Evolutionary conservation across 2,888 invertebrate genomes (phyloP).

Genomic region (Andricus quercusramuli): DNA sequence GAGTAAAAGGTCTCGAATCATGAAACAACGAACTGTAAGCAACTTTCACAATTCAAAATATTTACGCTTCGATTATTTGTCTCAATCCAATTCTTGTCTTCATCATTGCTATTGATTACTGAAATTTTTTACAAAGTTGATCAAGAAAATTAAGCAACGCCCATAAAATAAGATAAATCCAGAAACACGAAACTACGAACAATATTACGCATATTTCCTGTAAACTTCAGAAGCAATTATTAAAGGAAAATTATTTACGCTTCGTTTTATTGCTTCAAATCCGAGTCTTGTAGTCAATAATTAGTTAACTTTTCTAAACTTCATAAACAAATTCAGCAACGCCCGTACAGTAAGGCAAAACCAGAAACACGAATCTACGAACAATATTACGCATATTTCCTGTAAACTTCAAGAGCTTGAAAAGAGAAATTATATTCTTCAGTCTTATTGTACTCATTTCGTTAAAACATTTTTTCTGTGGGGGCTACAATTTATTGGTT

Average conservation of each 20-base stretch:
- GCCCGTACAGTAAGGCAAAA: slow-evolving; percentile 26
- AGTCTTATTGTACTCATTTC: slow-evolving; percentile 8
- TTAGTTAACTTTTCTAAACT: neutral
- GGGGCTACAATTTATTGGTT: neutral
- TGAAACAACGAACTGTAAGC: slow-evolving; percentile 6
- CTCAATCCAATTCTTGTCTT: neutral
- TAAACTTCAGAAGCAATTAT: neutral
- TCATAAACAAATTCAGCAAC: slow-evolving; percentile 22
- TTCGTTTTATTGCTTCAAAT: slow-evolving; percentile 3
- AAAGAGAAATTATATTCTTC: neutral
- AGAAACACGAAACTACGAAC: slow-evolving; percentile 34
- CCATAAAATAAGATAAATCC: slow-evolving; percentile 29
- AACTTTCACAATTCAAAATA: neutral
- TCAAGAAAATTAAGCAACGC: slow-evolving; percentile 35
- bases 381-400: slow-evolving; percentile 32
- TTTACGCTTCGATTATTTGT: slow-evolving; percentile 21
- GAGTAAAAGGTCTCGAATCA: neutral
- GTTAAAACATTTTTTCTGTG: neutral
- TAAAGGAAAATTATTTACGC: neutral
- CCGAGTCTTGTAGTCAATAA: neutral
- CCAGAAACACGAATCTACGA: slow-evolving; percentile 27
- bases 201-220: slow-evolving; percentile 36
- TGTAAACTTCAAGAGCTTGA: neutral
- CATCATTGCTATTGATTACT: neutral
- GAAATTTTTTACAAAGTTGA: neutral